Conservation (phyloP, 2,797 vertebrate species). For the Naso thynnoides region DNA sequence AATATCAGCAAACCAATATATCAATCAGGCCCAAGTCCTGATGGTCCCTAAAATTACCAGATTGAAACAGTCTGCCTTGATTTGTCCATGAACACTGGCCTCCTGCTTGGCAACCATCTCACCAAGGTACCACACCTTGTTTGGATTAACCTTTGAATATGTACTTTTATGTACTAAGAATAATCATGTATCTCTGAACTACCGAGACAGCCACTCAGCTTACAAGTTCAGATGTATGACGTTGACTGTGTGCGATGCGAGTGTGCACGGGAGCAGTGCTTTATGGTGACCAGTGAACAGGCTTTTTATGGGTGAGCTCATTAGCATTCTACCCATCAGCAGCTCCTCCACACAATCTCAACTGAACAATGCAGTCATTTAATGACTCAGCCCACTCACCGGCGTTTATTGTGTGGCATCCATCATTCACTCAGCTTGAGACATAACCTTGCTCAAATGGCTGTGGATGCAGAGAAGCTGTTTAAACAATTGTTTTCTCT, state of each 20-base stretch:
- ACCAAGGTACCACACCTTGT: too few relatives aligned
- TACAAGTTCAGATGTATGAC: neutral
- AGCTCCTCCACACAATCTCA: conserved; percentile 54
- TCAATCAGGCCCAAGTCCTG: too few relatives aligned
- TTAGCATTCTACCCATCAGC: conserved; percentile 62
- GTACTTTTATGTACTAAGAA: too few relatives aligned
- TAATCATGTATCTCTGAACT: conserved; percentile 4
- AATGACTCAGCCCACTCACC: conserved; percentile 67
- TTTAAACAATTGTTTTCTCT: conserved; percentile 42
- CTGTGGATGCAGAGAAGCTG: conserved; percentile 28
- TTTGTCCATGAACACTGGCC: too few relatives aligned
- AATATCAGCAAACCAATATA: too few relatives aligned
- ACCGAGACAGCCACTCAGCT: conserved; percentile 4
- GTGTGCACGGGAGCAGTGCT: conserved; percentile 28
- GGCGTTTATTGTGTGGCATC: conserved; percentile 57
- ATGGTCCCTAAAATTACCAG: too few relatives aligned
- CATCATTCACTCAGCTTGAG: conserved; percentile 64
- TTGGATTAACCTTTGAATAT: too few relatives aligned
- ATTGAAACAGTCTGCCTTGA: too few relatives aligned
- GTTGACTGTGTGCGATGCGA: neutral
- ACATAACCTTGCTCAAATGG: conserved; percentile 40
- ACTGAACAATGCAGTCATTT: conserved; percentile 68
- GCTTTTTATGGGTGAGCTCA: conserved; percentile 38
- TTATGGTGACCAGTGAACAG: conserved; percentile 36
- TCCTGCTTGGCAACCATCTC: too few relatives aligned